Base-by-base conservation (phyloP, 2,888 invertebrate species). In the Lamproptera curius region DNA sequence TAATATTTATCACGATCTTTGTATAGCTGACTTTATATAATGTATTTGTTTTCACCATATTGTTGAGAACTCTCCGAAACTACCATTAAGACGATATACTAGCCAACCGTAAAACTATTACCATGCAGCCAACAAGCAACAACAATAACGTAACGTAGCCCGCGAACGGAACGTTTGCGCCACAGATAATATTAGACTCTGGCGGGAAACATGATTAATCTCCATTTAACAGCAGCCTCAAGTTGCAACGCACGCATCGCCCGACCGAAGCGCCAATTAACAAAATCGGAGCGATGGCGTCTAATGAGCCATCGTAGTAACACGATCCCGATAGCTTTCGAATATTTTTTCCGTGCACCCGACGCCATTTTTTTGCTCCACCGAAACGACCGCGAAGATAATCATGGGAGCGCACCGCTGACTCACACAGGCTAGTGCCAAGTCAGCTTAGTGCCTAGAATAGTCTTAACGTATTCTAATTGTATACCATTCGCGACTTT, bases 361-460 rank as follows among this genome's bases (percentile, higher is more conserved):
- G 53, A 46, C 59, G 59, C 62, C 57, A 67, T 62, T 66, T 64
- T 61, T 66, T 59, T 60, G 52, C 51, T 49, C 56, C 57, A 51
- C 51, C n/a, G 52, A 61, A 60, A 56, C 56, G 53, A 61, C 50
- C 53, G 60, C 61, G 58, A 63, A 66, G 66, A 76, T 73, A 69
- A 75, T 78, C 67, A 73, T 67, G 70, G 68, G 72, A 77, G 71
- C 70, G 63, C 69, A 73, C 73, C 66, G 67, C 67, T 83, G 82
- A 85, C 63, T 85, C 85, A 86, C 67, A 59, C 11, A 67, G 61
- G 62, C 65, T 54, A 64, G 63, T 84, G 84, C 85, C 82, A 83
- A 83, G 69, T 71, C 50, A 57, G 47, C 56, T 62, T 63, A 61
- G 54, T 58, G 55, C 58, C 53, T 58, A 62, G 47, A 63, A 60